A percentile compares a stretch with the other conserved stretches of the same genome.
Evolutionary conservation across 2,113 vertebrate species (phyloP).

Genomic region (Paradoxurus hermaphroditus): DNA sequence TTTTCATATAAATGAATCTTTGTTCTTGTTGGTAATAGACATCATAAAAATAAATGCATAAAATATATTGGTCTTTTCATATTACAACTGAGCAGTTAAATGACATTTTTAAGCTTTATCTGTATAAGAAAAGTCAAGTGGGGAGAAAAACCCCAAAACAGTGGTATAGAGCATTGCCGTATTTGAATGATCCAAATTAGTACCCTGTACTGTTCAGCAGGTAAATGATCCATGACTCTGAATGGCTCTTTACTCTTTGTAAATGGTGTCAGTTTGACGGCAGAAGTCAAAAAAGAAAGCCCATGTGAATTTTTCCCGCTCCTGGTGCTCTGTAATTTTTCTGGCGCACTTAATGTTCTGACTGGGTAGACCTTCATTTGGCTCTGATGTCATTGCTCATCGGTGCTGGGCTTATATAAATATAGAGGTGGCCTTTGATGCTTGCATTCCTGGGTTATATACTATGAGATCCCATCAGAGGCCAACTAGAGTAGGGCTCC

Average conservation of each 20-base stretch:
- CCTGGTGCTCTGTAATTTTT: background rate
- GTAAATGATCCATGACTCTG: background rate
- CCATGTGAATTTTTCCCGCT: background rate
- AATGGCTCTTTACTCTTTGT: background rate
- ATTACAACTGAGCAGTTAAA: background rate
- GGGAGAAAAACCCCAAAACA: background rate
- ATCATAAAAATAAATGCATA: background rate
- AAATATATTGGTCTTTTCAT: background rate
- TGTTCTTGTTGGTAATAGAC: background rate
- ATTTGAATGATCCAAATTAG: background rate
- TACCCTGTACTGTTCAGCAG: background rate
- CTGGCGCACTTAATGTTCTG: background rate
- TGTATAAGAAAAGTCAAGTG: background rate
- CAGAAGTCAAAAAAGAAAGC: background rate
- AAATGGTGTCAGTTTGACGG: background rate
- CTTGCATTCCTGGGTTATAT: background rate
- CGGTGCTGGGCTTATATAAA: background rate
- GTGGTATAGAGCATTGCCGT: background rate
- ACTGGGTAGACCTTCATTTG: background rate
- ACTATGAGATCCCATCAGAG: background rate
- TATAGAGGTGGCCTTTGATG: rapidly evolving
- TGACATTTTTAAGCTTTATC: background rate
- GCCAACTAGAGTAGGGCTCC: background rate
- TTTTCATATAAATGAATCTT: background rate
- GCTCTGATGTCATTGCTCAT: background rate